These are phyloP conservation scores for Trichogramma evanescens DNA, from an alignment of 2,888 invertebrate genomes.

Conservation along the genomic window DNA sequence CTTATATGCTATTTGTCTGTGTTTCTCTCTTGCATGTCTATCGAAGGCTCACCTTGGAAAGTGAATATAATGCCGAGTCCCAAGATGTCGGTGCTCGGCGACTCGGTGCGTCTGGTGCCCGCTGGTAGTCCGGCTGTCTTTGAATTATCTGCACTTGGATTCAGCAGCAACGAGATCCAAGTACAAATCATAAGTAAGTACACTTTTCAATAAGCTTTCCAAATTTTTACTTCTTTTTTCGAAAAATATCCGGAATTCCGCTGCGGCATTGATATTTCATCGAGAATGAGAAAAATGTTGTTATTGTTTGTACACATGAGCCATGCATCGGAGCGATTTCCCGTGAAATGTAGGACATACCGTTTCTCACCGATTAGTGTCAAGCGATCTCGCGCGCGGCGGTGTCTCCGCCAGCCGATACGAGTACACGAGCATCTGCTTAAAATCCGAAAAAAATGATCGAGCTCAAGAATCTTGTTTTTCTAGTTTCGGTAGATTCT, in stretches of 20 bases:
- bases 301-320: not conserved
- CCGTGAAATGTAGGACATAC: too few species aligned
- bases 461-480: too few species aligned
- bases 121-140: constrained; percentile 85
- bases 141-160: constrained; percentile 70
- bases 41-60: constrained; percentile 87
- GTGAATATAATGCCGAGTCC: constrained; percentile 80
- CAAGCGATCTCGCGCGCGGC: too few species aligned
- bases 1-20: too few species aligned
- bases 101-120: constrained; percentile 82
- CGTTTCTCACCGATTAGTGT: too few species aligned
- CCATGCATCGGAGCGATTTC: too few species aligned
- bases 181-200: constrained; percentile 54
- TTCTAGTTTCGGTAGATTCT: too few species aligned
- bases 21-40: constrained; percentile 14
- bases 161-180: constrained; percentile 52
- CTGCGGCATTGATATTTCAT: not conserved
- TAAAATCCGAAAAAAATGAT: too few species aligned
- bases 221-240: not conserved
- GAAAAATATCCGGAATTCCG: not conserved
- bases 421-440: too few species aligned
- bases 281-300: not conserved
- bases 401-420: too few species aligned
- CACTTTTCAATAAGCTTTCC: not conserved
- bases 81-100: constrained; percentile 74